Base-by-base conservation (phyloP, 2,888 invertebrate species). In the Steinernema scapterisci region DNA sequence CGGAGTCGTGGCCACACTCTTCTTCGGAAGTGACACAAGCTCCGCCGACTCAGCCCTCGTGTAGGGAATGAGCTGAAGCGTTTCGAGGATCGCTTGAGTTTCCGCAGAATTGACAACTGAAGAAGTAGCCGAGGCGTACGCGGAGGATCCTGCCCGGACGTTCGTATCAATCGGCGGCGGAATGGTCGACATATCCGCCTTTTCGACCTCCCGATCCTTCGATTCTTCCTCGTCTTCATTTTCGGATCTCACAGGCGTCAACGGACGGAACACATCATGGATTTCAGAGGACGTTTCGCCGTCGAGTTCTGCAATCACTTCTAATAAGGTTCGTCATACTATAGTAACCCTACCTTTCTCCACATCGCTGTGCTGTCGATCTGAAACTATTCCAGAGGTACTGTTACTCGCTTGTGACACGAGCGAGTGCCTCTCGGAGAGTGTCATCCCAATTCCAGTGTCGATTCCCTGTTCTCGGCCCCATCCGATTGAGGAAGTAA, bases 301-400 rank as follows among this genome's bases (percentile, higher is more conserved):
- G 63, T 63, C 63, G 38, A 31, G 16, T 6, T 63, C 63, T 63
- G 63, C 3, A 54, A 54, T n/a, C 3, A 6, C 38, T 9, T 38
- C 3, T 38, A 16, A 48, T 19, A 48, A 16, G 13, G 13, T 38
- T 38, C 38, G 5, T 38, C 38, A 6, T 3, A 6, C 3, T 48
- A 19, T 3, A 16, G 48, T n/a, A 48, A 23, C 52, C 21, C 21
- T 23, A 63, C 63, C 63, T 63, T 31, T 63, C 63, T 95, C 95
- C 88, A 95, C 95, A 89, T 95, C 93, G 74, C 94, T 95, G 88
- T 95, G 95, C 74, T 95, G 94, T 82, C 95, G 92, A 88, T 96
- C 96, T 88, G 95, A 95, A 63, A 95, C 95, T 83, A 96, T 95
- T 76, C 96, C 96, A 43, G 95, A 95, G 27, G 96, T 96, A 51